Base-by-base conservation (phyloP, 2,797 vertebrate genomes). In the Chaenodraco wilsoni region DNA sequence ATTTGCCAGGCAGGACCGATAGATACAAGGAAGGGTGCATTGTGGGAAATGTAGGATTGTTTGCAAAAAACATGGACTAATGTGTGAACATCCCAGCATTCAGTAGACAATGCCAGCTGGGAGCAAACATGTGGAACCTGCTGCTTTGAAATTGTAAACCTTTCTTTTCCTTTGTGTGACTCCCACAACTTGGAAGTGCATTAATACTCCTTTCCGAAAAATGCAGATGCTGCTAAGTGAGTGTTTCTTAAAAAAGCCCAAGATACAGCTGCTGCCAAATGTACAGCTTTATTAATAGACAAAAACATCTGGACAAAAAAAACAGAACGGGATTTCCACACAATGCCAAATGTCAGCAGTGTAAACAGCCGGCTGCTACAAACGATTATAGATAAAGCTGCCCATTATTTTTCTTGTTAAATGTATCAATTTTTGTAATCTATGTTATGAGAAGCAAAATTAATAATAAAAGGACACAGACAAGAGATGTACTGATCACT, bases 21-120 rank as follows among this genome's bases (percentile, higher is more conserved):
- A 27, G 41, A 13, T 52, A 27, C 57, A 64, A 58, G 15, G 4
- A 49, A 17, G 3, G 48, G 48, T 55, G 59, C 45, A 64, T 49
- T 51, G 5, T 61, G 50, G 66, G 43, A 45, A 55, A 59, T 44
- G 45, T 65, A 74, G 76, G 45, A 63, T 68, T 27, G 27, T 27
- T 27, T 27, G 27, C 27, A 44, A 37, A 51, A 54, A 37, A 37
- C 33, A 7, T 37, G 6, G 33, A 37, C 33, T 9, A 37, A 37
- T 37, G 8, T 37, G 33, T 37, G 33, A 37, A 37, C 9, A 37
- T 37, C 33, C 33, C 33, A 37, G 33, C 33, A 37, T 37, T 37
- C 33, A 37, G 33, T 7, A 37, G 33, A 9, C 33, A 37, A 7
- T 37, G 33, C 33, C 6, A 37, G 33, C 33, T 37, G 33, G 33